Evolutionary conservation across 2,797 vertebrate species (phyloP).

Genomic region (Acropternis orthonyx): DNA sequence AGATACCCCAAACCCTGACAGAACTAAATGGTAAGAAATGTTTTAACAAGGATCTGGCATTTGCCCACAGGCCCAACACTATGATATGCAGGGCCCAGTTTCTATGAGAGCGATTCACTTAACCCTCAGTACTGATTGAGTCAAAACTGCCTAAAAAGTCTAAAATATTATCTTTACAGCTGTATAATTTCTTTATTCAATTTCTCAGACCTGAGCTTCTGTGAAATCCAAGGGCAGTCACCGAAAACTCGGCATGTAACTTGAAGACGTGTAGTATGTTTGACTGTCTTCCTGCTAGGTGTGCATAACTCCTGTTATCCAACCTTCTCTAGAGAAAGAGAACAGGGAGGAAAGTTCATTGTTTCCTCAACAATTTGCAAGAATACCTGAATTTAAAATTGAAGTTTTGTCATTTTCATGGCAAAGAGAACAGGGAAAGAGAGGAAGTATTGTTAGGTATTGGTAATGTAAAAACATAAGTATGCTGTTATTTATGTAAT

Average conservation of each 20-base stretch:
- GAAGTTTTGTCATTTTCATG: constrained; percentile 80
- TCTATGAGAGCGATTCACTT: not conserved
- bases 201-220: not conserved
- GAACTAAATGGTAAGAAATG: not conserved
- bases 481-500: constrained; percentile 91
- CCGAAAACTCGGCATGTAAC: not conserved
- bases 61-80: not conserved
- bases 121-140: not conserved
- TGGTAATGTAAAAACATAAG: constrained; percentile 86
- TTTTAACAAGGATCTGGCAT: not conserved
- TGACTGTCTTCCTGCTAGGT: not conserved
- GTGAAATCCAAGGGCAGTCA: not conserved
- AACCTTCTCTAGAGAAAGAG: constrained; percentile 55
- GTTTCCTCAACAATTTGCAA: constrained; percentile 74
- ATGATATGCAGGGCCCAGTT: not conserved
- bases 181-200: not conserved
- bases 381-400: constrained; percentile 78
- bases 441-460: constrained; percentile 86
- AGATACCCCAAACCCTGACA: not conserved
- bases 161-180: not conserved
- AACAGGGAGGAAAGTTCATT: constrained; percentile 72
- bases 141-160: not conserved
- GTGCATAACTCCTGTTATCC: constrained; percentile 1
- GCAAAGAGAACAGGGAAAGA: constrained; percentile 69
- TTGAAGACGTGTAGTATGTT: not conserved